phyloP scores from a whole-genome alignment of 1,140 invertebrate genomes.

The Pseudomyrmex concolor region DNA sequence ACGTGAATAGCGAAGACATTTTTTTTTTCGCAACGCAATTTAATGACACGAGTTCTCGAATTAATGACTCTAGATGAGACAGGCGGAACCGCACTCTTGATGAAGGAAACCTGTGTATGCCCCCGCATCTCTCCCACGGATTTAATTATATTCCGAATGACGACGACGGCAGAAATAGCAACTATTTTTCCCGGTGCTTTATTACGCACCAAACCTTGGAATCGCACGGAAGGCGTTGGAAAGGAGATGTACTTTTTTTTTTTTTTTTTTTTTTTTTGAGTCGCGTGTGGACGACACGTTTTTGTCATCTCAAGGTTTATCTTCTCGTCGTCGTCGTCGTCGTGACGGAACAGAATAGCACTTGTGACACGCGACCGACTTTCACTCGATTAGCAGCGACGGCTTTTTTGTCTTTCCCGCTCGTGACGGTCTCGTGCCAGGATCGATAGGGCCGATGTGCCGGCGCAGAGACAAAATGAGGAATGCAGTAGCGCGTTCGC shows the following conservation, averaged over 20 bases:
- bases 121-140: constrained; percentile 30
- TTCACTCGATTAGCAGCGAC: constrained; percentile 32
- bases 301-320: not conserved
- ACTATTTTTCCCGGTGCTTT: constrained; percentile 43
- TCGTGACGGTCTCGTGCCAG: constrained; percentile 14
- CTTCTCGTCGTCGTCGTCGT: not conserved
- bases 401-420: constrained; percentile 45
- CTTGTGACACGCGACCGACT: constrained; percentile 43
- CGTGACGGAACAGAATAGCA: constrained; percentile 8
- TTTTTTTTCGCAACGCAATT: not conserved
- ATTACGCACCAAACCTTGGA: constrained; percentile 1
- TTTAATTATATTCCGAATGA: constrained; percentile 59
- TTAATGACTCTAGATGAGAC: constrained; percentile 38
- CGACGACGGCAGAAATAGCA: constrained; percentile 51
- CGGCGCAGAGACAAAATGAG: constrained; percentile 18
- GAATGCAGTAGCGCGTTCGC: constrained; percentile 35
- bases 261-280: not conserved
- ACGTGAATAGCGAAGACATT: constrained; percentile 10
- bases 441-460: constrained; percentile 31
- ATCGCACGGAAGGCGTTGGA: not conserved
- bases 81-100: constrained; percentile 13
- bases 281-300: not conserved
- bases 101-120: constrained; percentile 26
- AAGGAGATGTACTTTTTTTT: not conserved
- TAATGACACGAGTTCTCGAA: constrained; percentile 42